Conservation (phyloP, 2,797 vertebrate genomes). For the Etheostoma perlongum region DNA sequence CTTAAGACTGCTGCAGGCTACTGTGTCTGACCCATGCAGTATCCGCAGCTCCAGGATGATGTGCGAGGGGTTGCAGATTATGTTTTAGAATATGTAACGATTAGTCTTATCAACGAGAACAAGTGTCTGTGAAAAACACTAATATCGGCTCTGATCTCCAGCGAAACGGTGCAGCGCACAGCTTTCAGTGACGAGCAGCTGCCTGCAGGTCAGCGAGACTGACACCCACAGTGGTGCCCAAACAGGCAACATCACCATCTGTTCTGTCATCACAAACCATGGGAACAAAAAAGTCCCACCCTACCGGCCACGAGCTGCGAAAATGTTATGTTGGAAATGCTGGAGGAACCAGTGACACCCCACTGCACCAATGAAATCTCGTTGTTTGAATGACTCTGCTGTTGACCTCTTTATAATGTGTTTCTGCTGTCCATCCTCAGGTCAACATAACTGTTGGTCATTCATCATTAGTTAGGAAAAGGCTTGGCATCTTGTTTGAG, state of each 20-base stretch:
- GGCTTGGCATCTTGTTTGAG: slow-evolving; percentile 1
- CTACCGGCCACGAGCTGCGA: slow-evolving; percentile 36
- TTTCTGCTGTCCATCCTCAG: neutral
- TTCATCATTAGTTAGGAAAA: neutral
- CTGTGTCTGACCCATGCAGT: slow-evolving; percentile 61
- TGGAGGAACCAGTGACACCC: neutral
- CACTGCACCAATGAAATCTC: neutral
- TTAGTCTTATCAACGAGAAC: neutral
- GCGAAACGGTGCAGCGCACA: slow-evolving; percentile 55
- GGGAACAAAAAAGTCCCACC: slow-evolving; percentile 69
- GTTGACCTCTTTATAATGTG: slow-evolving; percentile 5
- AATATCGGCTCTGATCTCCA: slow-evolving; percentile 15
- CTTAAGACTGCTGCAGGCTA: slow-evolving; percentile 59
- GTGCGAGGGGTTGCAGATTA: slow-evolving; percentile 23
- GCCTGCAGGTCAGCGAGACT: slow-evolving; percentile 78
- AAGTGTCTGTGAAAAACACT: slow-evolving; percentile 6
- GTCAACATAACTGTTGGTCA: neutral
- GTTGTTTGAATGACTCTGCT: slow-evolving; percentile 29
- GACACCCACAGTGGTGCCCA: slow-evolving; percentile 63
- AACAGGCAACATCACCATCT: slow-evolving; percentile 75
- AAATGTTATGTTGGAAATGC: neutral
- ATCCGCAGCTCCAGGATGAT: slow-evolving; percentile 61
- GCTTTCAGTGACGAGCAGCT: slow-evolving; percentile 69
- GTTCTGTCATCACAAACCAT: slow-evolving; percentile 67
- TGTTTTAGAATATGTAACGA: slow-evolving; percentile 16